Percentiles rank a stretch among this genome's conserved stretches.
These are phyloP conservation scores for Pogonomyrmex californicus DNA, from an alignment of 1,140 invertebrate species.

Conservation along the genomic window DNA sequence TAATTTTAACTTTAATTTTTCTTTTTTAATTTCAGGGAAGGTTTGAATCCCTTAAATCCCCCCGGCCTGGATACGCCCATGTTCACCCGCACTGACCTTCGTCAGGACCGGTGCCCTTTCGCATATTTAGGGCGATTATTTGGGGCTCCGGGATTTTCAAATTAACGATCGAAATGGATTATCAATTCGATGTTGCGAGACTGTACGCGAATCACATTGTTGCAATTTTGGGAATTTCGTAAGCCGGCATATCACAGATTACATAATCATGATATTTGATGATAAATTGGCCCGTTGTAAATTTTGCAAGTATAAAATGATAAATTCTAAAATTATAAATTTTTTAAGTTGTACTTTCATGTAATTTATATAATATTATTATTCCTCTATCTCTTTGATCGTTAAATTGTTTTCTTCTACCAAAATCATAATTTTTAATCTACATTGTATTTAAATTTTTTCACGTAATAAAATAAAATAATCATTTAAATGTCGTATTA, in stretches of 20 bases:
- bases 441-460: neutral
- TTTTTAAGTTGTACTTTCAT: neutral
- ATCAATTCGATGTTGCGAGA: neutral
- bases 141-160: neutral
- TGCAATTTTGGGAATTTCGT: neutral
- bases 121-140: neutral
- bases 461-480: neutral
- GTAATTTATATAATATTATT: neutral
- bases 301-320: neutral
- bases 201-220: neutral
- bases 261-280: neutral
- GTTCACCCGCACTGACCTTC: neutral
- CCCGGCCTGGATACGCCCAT: too few species aligned
- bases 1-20: too few species aligned
- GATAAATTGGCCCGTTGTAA: neutral
- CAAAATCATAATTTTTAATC: neutral
- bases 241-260: neutral
- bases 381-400: neutral
- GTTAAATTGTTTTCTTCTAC: neutral
- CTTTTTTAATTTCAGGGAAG: too few species aligned
- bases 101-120: neutral
- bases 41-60: too few species aligned
- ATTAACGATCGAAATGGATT: constrained; percentile 1
- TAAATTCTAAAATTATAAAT: neutral
- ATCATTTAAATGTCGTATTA: neutral